A percentile compares a stretch with the other conserved stretches of the same genome.
Conservation (phyloP, 2,888 invertebrate species). For the Eristalinus sepulchralis region DNA sequence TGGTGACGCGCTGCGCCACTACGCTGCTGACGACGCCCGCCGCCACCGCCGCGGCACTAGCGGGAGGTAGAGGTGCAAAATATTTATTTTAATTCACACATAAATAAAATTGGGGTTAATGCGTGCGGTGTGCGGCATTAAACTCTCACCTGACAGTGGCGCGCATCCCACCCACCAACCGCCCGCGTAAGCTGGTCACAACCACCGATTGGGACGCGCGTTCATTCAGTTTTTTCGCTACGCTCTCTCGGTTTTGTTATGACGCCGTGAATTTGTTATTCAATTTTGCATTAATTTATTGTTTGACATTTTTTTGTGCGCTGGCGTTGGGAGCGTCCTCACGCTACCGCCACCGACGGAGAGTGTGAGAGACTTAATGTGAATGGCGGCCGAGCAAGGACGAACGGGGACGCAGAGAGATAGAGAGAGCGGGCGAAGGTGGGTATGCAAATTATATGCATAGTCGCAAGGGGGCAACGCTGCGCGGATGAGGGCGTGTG, state of each 20-base stretch:
- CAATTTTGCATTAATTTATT: constrained; percentile 70
- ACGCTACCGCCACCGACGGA: neutral
- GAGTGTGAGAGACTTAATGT: constrained; percentile 36
- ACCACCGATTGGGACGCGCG: neutral
- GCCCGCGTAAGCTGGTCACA: too few species aligned
- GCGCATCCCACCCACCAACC: neutral
- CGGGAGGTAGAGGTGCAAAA: constrained; percentile 39
- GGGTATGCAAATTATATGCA: constrained; percentile 61
- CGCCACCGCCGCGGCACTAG: too few species aligned
- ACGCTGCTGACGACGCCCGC: neutral
- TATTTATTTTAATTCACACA: constrained; percentile 70
- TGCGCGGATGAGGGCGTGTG: neutral
- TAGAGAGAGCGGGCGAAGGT: constrained; percentile 2
- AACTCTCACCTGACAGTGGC: constrained; percentile 64
- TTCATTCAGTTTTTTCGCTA: constrained; percentile 1
- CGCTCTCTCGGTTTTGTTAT: constrained; percentile 60
- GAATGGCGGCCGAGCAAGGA: constrained; percentile 20
- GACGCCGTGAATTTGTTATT: constrained; percentile 70
- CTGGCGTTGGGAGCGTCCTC: neutral
- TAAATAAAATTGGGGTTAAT: constrained; percentile 72
- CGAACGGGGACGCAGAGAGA: neutral
- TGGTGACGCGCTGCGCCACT: neutral
- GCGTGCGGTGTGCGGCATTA: constrained; percentile 65
- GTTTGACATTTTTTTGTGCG: constrained; percentile 31
- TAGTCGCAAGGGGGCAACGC: neutral